These are phyloP conservation scores for Hippoglossus hippoglossus DNA, from an alignment of 2,797 vertebrate species.

Conservation along the genomic window DNA sequence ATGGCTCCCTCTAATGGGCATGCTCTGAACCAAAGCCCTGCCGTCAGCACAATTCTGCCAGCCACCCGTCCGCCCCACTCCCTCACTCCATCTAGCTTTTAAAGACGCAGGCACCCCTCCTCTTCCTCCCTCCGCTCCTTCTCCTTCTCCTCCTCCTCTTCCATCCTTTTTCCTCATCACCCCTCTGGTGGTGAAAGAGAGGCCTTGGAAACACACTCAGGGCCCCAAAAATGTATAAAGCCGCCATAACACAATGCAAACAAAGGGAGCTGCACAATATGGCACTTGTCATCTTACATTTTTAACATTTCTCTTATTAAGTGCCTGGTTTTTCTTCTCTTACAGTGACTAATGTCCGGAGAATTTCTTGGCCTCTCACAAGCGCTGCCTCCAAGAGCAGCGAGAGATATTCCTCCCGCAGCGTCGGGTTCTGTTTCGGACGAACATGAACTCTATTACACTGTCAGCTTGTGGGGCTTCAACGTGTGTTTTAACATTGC, in stretches of 20 bases:
- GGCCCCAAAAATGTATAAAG: conserved; percentile 7
- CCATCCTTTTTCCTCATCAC: conserved; percentile 21
- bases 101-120: conserved; percentile 74
- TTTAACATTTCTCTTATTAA: conserved; percentile 16
- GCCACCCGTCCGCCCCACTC: conserved; percentile 71
- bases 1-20: conserved; percentile 90
- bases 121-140: conserved; percentile 16
- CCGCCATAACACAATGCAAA: not conserved
- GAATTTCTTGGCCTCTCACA: conserved; percentile 25
- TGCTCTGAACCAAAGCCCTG: conserved; percentile 85
- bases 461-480: not conserved
- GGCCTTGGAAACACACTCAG: conserved; percentile 15
- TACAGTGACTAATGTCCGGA: conserved; percentile 16
- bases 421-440: not conserved
- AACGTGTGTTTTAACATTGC: not conserved
- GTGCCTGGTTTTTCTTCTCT: conserved; percentile 4
- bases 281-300: conserved; percentile 4
- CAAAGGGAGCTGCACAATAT: not conserved
- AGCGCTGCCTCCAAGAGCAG: conserved; percentile 22
- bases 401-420: conserved; percentile 10
- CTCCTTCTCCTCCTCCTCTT: not conserved
- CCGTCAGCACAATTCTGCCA: conserved; percentile 89
- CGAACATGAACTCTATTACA: not conserved
- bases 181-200: conserved; percentile 12
- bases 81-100: conserved; percentile 78